Conservation (phyloP, 2,113 vertebrate species). For the Copsychus sechellarum region DNA sequence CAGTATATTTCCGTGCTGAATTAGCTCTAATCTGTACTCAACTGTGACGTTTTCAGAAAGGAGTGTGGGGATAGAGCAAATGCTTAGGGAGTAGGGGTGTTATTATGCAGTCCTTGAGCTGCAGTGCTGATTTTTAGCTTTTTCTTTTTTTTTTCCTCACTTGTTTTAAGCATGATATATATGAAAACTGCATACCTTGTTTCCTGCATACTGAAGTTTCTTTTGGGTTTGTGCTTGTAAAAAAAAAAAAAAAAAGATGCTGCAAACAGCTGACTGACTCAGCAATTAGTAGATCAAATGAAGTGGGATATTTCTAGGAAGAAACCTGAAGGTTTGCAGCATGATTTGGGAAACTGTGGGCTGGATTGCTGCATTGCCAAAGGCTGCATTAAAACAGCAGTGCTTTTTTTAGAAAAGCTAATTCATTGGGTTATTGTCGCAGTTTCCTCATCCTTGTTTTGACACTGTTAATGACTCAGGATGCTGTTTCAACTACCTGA, state of each 20-base stretch:
- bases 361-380: not conserved
- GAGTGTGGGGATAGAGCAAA: not conserved
- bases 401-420: constrained; percentile 2
- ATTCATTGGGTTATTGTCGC: not conserved
- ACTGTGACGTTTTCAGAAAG: not conserved
- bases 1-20: not conserved
- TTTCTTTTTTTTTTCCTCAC: not conserved
- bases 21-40: not conserved
- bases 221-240: not conserved
- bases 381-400: constrained; percentile 11
- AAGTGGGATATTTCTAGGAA: not conserved
- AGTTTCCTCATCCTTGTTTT: not conserved
- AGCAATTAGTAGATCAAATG: not conserved
- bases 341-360: not conserved
- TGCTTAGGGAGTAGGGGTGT: not conserved
- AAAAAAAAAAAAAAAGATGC: not conserved
- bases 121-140: not conserved
- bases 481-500: not conserved
- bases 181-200: not conserved
- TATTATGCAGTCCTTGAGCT: not conserved
- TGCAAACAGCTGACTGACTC: not conserved
- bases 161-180: not conserved
- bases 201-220: not conserved
- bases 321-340: not conserved
- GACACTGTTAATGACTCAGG: not conserved